Evolutionary conservation across 2,888 invertebrate species (phyloP).

Genomic region (Coremacera marginata): DNA sequence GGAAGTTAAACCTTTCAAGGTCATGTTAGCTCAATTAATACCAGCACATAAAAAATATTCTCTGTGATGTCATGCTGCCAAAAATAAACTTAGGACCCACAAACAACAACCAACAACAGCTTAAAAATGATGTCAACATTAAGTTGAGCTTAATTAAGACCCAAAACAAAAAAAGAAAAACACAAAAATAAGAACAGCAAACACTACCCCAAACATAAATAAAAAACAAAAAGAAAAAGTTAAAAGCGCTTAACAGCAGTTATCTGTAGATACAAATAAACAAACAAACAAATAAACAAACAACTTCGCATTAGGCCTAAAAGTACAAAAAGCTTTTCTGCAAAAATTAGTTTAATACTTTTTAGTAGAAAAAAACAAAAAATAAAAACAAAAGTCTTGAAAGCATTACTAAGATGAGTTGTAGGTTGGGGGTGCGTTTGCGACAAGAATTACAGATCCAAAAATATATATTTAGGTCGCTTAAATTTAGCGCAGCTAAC

Average conservation of each 20-base stretch:
- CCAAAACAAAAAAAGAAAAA: background rate
- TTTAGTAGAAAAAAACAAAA: no score
- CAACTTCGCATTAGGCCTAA: background rate
- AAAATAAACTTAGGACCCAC: background rate
- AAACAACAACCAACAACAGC: background rate
- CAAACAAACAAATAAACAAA: conserved; percentile 29
- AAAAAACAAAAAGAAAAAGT: background rate
- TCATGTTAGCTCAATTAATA: background rate
- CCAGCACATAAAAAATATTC: background rate
- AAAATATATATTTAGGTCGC: no score
- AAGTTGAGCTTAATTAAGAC: background rate
- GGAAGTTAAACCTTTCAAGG: background rate
- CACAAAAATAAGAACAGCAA: no score
- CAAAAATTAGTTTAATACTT: background rate
- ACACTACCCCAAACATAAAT: no score
- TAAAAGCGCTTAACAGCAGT: background rate
- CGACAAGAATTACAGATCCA: no score
- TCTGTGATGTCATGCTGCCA: background rate
- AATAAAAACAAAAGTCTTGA: no score
- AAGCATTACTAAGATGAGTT: no score
- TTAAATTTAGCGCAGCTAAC: no score
- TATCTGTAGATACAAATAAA: conserved; percentile 8
- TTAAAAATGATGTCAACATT: conserved; percentile 3
- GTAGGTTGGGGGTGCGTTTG: no score
- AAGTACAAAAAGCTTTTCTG: conserved; percentile 13